phyloP scores from a whole-genome alignment of 2,888 invertebrate genomes.

The Stomorhina lunata region DNA sequence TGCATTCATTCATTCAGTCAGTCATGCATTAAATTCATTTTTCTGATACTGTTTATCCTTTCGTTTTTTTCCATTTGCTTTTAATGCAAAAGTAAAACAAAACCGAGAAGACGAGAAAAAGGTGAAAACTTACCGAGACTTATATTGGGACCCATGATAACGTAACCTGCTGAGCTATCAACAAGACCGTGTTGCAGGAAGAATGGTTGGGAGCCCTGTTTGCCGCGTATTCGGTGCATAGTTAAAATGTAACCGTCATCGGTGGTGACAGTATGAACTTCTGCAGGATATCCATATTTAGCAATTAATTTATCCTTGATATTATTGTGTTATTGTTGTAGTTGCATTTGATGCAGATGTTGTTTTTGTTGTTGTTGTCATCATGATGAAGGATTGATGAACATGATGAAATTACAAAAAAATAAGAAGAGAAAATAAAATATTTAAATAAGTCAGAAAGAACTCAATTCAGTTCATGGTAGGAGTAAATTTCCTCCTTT shows the following conservation, averaged over 20 bases:
- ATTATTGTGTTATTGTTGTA: slow-evolving; percentile 3
- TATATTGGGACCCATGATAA: slow-evolving; percentile 85
- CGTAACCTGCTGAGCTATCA: slow-evolving; percentile 87
- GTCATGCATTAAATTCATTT: slow-evolving; percentile 33
- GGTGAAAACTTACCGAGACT: slow-evolving; percentile 78
- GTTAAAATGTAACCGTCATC: slow-evolving; percentile 89
- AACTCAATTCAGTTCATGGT: not conserved
- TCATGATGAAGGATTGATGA: slow-evolving; percentile 1
- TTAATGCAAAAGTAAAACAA: not conserved
- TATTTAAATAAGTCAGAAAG: slow-evolving; percentile 6
- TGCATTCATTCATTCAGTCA: not conserved
- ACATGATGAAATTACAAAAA: not conserved
- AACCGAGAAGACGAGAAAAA: not conserved
- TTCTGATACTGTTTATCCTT: not conserved
- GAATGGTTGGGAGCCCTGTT: slow-evolving; percentile 82
- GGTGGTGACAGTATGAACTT: slow-evolving; percentile 85
- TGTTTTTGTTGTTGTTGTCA: slow-evolving; percentile 16
- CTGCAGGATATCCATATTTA: slow-evolving; percentile 84
- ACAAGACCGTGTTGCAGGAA: slow-evolving; percentile 87
- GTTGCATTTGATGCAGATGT: not conserved
- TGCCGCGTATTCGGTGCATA: slow-evolving; percentile 85
- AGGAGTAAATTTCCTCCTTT: not conserved
- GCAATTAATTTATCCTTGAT: slow-evolving; percentile 80
- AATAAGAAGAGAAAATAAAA: not conserved
- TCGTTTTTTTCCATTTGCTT: not conserved